Percentiles rank a stretch among this genome's conserved stretches.
These are phyloP conservation scores for Drosophila emarginata DNA, from an alignment of 2,888 invertebrate species.

Conservation along the genomic window DNA sequence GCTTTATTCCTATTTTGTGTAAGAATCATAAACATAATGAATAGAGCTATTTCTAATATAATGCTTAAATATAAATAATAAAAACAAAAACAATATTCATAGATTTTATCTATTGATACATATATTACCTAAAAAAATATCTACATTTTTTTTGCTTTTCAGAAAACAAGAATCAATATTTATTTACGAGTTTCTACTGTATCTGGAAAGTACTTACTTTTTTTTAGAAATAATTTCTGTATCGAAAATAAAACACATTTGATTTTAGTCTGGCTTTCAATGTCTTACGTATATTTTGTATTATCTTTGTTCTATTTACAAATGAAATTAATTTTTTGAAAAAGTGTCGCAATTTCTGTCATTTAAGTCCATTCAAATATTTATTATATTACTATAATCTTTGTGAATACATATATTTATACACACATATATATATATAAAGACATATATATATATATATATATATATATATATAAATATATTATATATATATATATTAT, in stretches of 20 bases:
- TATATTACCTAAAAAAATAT: too few species aligned
- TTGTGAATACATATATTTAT: conserved; percentile 18
- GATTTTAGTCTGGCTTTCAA: conserved; percentile 54
- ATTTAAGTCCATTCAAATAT: conserved; percentile 19
- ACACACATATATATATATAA: conserved; percentile 28
- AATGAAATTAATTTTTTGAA: conserved; percentile 37
- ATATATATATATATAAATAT: conserved; percentile 26
- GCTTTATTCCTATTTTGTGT: too few species aligned
- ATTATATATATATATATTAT: conserved; percentile 43
- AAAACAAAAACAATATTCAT: too few species aligned
- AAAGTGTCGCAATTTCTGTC: conserved; percentile 7
- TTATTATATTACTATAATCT: conserved; percentile 23
- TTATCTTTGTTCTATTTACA: conserved; percentile 43
- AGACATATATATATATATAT: conserved; percentile 27
- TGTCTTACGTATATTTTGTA: conserved; percentile 52
- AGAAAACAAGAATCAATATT: too few species aligned
- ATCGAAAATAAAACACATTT: conserved; percentile 15
- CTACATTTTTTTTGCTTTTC: too few species aligned
- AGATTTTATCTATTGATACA: too few species aligned
- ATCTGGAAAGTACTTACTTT: conserved; percentile 1
- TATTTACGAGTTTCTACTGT: too few species aligned
- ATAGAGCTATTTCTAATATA: too few species aligned
- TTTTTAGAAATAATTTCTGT: neutral
- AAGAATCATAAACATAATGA: too few species aligned
- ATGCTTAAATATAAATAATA: too few species aligned